These are phyloP conservation scores for Xylophagus ater DNA, from an alignment of 2,888 invertebrate genomes.

Conservation along the genomic window DNA sequence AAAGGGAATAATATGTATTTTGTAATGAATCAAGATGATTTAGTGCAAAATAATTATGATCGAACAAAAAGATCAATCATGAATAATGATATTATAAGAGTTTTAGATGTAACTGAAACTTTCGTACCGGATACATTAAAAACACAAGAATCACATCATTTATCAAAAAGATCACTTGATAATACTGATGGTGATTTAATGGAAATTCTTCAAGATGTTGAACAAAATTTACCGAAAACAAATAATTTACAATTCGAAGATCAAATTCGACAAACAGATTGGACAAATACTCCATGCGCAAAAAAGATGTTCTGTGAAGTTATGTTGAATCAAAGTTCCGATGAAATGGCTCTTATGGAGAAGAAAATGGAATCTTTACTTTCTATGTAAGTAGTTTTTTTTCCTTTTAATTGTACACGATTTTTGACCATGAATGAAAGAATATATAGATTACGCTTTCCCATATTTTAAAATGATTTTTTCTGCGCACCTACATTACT, in stretches of 20 bases:
- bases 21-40: slow-evolving; percentile 31
- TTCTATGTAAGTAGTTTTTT: slow-evolving; percentile 51
- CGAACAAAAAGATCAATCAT: slow-evolving; percentile 2
- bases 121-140: slow-evolving; percentile 15
- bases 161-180: slow-evolving; percentile 21
- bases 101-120: slow-evolving; percentile 11
- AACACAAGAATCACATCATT: slow-evolving; percentile 8
- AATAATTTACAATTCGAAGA: slow-evolving; percentile 23
- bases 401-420: no score
- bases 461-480: no score
- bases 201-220: slow-evolving; percentile 28
- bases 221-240: slow-evolving; percentile 18
- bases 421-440: no score
- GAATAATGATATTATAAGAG: slow-evolving; percentile 2
- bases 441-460: no score
- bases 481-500: no score
- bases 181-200: slow-evolving; percentile 39
- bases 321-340: slow-evolving; percentile 55
- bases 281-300: slow-evolving; percentile 67
- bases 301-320: slow-evolving; percentile 67
- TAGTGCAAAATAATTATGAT: slow-evolving; percentile 5
- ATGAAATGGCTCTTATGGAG: slow-evolving; percentile 63
- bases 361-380: slow-evolving; percentile 66
- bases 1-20: no score
- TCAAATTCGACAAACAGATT: slow-evolving; percentile 46